Evolutionary conservation across 2,888 invertebrate species (phyloP).

Genomic region (Phymatocera aterrima): DNA sequence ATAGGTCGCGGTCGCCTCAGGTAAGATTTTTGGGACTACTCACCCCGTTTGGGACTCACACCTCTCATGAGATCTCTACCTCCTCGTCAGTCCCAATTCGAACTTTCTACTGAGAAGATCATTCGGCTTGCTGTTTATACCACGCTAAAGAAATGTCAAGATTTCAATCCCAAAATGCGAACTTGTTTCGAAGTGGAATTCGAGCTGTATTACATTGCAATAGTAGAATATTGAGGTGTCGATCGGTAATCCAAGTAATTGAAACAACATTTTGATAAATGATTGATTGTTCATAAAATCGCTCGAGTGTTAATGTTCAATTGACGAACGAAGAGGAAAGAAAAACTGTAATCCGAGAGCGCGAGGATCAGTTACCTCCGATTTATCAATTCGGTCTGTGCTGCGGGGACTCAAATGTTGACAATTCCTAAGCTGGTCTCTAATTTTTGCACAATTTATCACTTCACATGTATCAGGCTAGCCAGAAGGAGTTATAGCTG

Average conservation of each 20-base stretch:
- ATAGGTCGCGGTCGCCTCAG: slow-evolving; percentile 64
- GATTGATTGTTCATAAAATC: background rate
- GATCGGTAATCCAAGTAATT: background rate
- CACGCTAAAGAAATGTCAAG: slow-evolving; percentile 17
- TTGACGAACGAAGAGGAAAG: background rate
- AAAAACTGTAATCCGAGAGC: background rate
- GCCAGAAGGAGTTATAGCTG: background rate
- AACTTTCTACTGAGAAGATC: slow-evolving; percentile 59
- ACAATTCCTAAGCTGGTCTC: background rate
- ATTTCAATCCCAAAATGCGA: background rate
- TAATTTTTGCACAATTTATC: background rate
- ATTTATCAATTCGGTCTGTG: background rate
- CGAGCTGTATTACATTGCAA: background rate
- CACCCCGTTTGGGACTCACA: slow-evolving; percentile 62
- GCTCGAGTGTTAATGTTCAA: background rate
- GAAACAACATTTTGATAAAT: background rate
- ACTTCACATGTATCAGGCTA: background rate
- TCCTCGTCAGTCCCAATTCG: slow-evolving; percentile 62
- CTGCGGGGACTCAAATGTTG: background rate
- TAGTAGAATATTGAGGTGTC: background rate
- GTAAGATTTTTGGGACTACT: slow-evolving; percentile 66
- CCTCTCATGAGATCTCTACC: slow-evolving; percentile 63
- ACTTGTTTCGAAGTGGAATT: background rate
- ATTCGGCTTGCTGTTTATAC: slow-evolving; percentile 2
- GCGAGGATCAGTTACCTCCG: background rate